Evolutionary conservation across 2,113 vertebrate species (phyloP).

Genomic region (Lepus europaeus): DNA sequence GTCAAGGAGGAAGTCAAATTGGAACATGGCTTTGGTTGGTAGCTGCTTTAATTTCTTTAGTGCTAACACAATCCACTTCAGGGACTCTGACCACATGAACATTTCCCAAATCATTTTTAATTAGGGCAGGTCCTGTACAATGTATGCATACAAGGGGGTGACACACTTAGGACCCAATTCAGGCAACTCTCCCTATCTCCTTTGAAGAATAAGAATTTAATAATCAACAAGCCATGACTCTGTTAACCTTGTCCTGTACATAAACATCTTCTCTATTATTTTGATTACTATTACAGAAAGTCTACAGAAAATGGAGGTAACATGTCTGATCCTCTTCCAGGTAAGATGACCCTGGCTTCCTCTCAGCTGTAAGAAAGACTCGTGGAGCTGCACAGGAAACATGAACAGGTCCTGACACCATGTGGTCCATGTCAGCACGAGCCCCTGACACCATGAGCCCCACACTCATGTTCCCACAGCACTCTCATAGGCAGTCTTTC

Average conservation of each 20-base stretch:
- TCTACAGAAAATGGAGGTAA: background rate
- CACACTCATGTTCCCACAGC: background rate
- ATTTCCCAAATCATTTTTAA: conserved; percentile 21
- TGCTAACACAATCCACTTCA: background rate
- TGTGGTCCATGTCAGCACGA: background rate
- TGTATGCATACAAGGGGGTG: background rate
- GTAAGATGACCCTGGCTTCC: background rate
- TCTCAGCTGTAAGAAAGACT: background rate
- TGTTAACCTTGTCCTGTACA: background rate
- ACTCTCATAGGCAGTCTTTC: background rate
- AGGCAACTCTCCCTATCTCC: background rate
- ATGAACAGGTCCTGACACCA: background rate
- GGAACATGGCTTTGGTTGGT: background rate
- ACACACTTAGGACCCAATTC: background rate
- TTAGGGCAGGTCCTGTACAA: background rate
- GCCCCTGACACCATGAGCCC: background rate
- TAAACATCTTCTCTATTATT: background rate
- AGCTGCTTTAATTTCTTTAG: conserved; percentile 49
- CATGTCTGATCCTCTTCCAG: background rate
- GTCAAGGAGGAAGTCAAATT: background rate
- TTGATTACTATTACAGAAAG: conserved; percentile 13
- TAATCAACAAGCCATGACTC: conserved; percentile 3
- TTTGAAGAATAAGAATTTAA: conserved; percentile 12
- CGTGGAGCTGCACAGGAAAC: background rate
- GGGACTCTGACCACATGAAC: background rate